Conservation (phyloP, 2,113 vertebrate species). For the Cyphomyrus plagiostoma region DNA sequence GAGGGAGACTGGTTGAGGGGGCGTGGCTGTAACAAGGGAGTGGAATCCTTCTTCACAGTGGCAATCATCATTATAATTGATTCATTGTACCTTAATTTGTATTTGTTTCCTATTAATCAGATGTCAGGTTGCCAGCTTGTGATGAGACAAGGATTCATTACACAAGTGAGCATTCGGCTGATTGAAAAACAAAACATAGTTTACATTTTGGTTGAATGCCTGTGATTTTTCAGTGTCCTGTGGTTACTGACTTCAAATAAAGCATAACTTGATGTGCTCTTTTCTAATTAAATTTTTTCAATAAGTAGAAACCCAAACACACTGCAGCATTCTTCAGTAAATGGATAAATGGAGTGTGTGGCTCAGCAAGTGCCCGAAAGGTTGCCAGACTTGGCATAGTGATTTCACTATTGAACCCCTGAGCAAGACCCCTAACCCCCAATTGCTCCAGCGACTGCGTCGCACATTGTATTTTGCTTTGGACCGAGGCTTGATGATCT, state of each 20-base stretch:
- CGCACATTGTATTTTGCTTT: neutral
- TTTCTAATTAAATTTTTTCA: neutral
- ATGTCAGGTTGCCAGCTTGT: conserved; percentile 26
- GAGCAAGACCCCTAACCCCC: neutral
- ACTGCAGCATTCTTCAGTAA: neutral
- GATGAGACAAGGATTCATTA: conserved; percentile 30
- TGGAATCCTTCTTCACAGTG: neutral
- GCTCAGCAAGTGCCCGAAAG: neutral
- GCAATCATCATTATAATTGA: neutral
- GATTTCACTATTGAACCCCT: neutral
- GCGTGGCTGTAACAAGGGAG: neutral
- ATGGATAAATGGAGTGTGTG: neutral
- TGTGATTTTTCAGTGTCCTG: conserved; percentile 1
- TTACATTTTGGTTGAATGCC: conserved; percentile 33
- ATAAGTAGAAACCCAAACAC: neutral
- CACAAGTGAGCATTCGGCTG: conserved; percentile 35
- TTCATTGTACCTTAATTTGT: conserved; percentile 13
- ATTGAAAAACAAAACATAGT: conserved; percentile 33
- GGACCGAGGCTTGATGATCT: neutral
- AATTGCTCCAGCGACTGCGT: neutral
- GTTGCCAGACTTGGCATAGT: neutral
- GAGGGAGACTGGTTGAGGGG: neutral
- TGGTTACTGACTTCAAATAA: neutral
- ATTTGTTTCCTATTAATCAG: conserved; percentile 47
- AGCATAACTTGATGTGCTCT: neutral